phyloP scores from a whole-genome alignment of 2,113 vertebrate genomes.

The Oreotragus oreotragus region DNA sequence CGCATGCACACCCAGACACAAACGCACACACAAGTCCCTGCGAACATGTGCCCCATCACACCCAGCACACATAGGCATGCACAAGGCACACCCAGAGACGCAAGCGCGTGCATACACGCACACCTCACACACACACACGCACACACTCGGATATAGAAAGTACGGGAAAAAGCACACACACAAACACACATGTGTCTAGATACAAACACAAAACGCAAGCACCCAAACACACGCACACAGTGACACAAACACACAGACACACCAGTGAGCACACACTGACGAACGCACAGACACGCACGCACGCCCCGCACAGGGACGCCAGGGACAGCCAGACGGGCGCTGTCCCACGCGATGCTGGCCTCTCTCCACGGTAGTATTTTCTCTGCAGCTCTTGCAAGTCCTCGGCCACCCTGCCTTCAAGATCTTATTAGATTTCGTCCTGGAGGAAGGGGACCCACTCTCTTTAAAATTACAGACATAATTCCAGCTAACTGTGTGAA shows the following conservation, averaged over 20 bases:
- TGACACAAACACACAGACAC: background rate
- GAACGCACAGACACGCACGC: rapidly evolving
- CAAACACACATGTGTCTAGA: background rate
- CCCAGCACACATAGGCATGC: rapidly evolving
- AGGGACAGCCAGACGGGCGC: rapidly evolving
- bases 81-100: background rate
- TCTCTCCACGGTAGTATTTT: rapidly evolving
- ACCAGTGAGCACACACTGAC: rapidly evolving
- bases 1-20: too few relatives aligned
- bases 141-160: background rate
- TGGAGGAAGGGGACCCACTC: background rate
- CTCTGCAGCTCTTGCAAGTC: rapidly evolving
- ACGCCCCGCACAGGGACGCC: rapidly evolving
- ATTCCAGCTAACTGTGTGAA: background rate
- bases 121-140: too few relatives aligned
- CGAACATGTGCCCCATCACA: background rate
- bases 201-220: background rate
- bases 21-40: rapidly evolving
- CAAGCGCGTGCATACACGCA: rapidly evolving
- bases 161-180: background rate
- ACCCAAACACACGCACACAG: background rate
- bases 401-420: rapidly evolving
- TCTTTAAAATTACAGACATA: background rate
- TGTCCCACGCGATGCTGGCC: rapidly evolving
- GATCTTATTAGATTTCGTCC: background rate